A percentile compares a stretch with the other conserved stretches of the same genome.
Conservation (phyloP, 1,140 invertebrate genomes). For the Conus ventricosus region DNA sequence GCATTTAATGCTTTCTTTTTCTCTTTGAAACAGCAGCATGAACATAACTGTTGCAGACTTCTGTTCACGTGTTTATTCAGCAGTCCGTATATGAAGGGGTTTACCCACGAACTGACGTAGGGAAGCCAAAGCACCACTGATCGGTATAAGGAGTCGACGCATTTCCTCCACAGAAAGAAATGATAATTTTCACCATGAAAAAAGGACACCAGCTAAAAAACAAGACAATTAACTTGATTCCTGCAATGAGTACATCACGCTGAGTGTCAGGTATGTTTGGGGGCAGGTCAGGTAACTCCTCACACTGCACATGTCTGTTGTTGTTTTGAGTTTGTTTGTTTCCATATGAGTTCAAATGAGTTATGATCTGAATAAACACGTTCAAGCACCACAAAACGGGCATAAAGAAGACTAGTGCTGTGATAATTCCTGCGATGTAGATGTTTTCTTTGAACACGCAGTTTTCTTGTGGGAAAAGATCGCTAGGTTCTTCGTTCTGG, state of each 20-base stretch:
- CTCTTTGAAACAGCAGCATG: background rate
- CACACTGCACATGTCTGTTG: background rate
- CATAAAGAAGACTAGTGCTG: background rate
- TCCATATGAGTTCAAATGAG: background rate
- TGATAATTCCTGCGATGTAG: background rate
- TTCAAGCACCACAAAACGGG: background rate
- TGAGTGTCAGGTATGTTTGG: background rate
- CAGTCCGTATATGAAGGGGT: conserved; percentile 30
- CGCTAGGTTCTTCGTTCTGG: background rate
- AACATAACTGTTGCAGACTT: background rate
- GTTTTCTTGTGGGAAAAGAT: background rate
- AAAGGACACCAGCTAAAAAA: conserved; percentile 22
- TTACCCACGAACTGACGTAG: conserved; percentile 25
- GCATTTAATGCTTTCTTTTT: background rate
- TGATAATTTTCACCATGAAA: conserved; percentile 12
- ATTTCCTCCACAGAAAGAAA: background rate
- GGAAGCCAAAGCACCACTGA: conserved; percentile 12
- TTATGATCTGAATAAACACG: background rate
- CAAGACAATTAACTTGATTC: conserved; percentile 22
- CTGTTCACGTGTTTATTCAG: conserved; percentile 21
- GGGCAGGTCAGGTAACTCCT: background rate
- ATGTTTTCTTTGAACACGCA: conserved; percentile 17
- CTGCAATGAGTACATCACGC: background rate
- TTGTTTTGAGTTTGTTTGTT: background rate
- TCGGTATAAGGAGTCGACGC: background rate